These are phyloP conservation scores for Petrocephalus schoutedeni DNA, from an alignment of 2,797 vertebrate species.

Conservation along the genomic window DNA sequence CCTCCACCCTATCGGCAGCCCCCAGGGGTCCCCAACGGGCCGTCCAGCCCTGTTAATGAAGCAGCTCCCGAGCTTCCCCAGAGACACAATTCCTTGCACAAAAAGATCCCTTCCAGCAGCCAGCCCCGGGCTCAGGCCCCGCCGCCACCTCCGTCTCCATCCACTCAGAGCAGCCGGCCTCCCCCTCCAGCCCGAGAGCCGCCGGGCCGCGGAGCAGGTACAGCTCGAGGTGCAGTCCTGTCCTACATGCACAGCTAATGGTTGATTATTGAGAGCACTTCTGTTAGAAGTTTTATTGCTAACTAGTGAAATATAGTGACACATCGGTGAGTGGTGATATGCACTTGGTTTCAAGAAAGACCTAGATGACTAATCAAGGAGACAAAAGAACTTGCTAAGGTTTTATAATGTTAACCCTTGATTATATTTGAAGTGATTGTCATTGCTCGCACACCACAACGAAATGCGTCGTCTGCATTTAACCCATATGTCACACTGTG, in stretches of 20 bases:
- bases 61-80: conserved; percentile 83
- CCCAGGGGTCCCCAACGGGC: conserved; percentile 69
- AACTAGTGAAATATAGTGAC: not conserved
- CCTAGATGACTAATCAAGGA: not conserved
- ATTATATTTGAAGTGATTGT: too few relatives aligned
- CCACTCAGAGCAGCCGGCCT: conserved; percentile 71
- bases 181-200: conserved; percentile 86
- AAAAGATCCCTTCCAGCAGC: conserved; percentile 64
- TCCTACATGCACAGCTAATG: not conserved
- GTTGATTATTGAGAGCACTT: not conserved
- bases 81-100: conserved; percentile 89
- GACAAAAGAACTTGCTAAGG: not conserved
- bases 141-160: conserved; percentile 68
- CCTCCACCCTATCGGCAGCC: conserved; percentile 83
- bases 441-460: too few relatives aligned
- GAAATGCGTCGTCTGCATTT: too few relatives aligned
- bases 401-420: too few relatives aligned
- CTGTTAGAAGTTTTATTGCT: not conserved
- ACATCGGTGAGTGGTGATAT: not conserved
- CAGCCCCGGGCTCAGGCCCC: conserved; percentile 65
- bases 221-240: conserved; percentile 24
- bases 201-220: conserved; percentile 82
- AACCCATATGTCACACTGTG: too few relatives aligned
- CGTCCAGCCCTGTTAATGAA: conserved; percentile 62
- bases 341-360: not conserved